phyloP scores from a whole-genome alignment of 2,888 invertebrate species.

The Prosapia bicincta region DNA sequence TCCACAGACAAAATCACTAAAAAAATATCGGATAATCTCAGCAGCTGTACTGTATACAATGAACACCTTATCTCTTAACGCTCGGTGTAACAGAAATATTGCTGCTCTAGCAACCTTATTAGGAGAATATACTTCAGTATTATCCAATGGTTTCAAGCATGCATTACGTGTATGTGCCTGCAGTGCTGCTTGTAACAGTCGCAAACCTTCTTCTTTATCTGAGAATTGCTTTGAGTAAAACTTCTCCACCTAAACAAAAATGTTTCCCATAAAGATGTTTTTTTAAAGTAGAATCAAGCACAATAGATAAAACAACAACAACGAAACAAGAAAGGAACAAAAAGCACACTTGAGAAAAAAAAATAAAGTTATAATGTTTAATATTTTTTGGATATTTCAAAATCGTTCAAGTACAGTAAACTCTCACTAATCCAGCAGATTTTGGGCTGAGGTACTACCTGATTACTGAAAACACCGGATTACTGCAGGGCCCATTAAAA shows the following conservation, averaged over 20 bases:
- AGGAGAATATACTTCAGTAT: slow-evolving; percentile 50
- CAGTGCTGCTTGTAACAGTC: slow-evolving; percentile 59
- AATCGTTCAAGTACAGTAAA: too few relatives aligned
- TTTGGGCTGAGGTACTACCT: too few relatives aligned
- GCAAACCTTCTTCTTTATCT: slow-evolving; percentile 85
- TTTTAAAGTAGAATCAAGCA: too few relatives aligned
- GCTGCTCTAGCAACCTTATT: slow-evolving; percentile 83
- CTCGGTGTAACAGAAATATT: slow-evolving; percentile 71
- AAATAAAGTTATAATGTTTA: slow-evolving; percentile 4
- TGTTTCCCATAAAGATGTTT: too few relatives aligned
- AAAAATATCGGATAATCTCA: slow-evolving; percentile 73
- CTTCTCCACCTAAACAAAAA: slow-evolving; percentile 67
- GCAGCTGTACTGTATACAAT: slow-evolving; percentile 83
- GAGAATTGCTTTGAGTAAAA: slow-evolving; percentile 88
- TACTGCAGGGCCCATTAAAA: too few relatives aligned
- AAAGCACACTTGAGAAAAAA: too few relatives aligned
- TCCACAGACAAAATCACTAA: slow-evolving; percentile 79
- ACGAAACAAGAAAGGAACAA: too few relatives aligned
- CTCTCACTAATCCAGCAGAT: too few relatives aligned
- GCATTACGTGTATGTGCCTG: slow-evolving; percentile 40
- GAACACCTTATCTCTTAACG: slow-evolving; percentile 83
- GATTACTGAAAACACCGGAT: too few relatives aligned
- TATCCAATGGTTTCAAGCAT: slow-evolving; percentile 29
- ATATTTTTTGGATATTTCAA: too few relatives aligned
- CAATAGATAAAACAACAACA: too few relatives aligned